These are phyloP conservation scores for Atopsyche davidsoni DNA, from an alignment of 1,140 invertebrate genomes.

Conservation along the genomic window DNA sequence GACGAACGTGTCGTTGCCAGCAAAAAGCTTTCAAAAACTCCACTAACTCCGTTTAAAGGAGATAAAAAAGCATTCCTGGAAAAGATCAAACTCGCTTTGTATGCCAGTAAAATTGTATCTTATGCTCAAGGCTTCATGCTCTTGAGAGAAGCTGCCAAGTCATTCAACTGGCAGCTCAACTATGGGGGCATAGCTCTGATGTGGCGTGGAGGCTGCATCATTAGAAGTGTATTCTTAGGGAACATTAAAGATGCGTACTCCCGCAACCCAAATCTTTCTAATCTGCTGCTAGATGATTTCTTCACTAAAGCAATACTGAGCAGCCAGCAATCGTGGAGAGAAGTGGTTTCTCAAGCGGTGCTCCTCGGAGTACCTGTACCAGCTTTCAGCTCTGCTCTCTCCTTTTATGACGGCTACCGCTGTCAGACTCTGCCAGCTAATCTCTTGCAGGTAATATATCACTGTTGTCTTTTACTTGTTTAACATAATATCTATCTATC, in stretches of 20 bases:
- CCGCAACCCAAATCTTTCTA: constrained; percentile 81
- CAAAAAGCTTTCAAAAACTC: constrained; percentile 66
- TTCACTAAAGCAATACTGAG: constrained; percentile 80
- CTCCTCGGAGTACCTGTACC: constrained; percentile 86
- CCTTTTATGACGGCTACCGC: constrained; percentile 96
- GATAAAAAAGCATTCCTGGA: constrained; percentile 80
- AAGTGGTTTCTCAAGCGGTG: constrained; percentile 59
- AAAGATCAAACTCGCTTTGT: constrained; percentile 74
- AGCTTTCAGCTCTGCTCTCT: constrained; percentile 84
- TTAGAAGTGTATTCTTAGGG: constrained; percentile 91
- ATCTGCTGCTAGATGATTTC: constrained; percentile 92
- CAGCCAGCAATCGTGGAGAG: constrained; percentile 69
- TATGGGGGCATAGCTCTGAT: constrained; percentile 97
- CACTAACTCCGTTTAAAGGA: constrained; percentile 50
- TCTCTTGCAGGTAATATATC: constrained; percentile 66
- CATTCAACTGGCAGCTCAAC: constrained; percentile 90
- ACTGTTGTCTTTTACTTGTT: no score
- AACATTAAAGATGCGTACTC: constrained; percentile 97
- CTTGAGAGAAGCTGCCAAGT: constrained; percentile 85
- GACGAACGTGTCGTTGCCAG: constrained; percentile 79
- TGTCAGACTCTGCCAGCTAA: constrained; percentile 80
- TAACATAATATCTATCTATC: no score
- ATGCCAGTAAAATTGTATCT: constrained; percentile 97
- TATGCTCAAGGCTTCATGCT: constrained; percentile 99
- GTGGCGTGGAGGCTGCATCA: constrained; percentile 99